Evolutionary conservation across 2,888 invertebrate species (phyloP).

Genomic region (Phania funesta): DNA sequence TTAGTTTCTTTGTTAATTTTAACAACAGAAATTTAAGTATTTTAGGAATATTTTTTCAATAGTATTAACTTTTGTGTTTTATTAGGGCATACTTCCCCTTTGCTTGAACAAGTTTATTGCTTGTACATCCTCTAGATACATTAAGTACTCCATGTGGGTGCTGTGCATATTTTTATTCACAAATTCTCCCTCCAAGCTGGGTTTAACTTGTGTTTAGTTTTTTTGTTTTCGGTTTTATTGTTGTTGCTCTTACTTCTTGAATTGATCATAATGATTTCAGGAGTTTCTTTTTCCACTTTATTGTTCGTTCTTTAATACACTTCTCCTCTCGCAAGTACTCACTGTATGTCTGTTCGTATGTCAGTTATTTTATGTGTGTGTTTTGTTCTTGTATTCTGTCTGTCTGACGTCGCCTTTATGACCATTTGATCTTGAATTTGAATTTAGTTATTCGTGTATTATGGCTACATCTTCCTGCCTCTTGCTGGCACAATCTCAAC

Average conservation of each 20-base stretch:
- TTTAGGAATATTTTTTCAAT: neutral
- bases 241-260: slow-evolving; percentile 4
- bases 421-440: slow-evolving; percentile 67
- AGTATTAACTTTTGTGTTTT: neutral
- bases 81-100: slow-evolving; percentile 3
- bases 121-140: slow-evolving; percentile 57
- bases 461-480: slow-evolving; percentile 42
- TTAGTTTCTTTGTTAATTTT: neutral
- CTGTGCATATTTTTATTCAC: slow-evolving; percentile 62
- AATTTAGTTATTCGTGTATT: slow-evolving; percentile 59
- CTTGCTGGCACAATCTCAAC: slow-evolving; percentile 6
- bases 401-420: slow-evolving; percentile 58
- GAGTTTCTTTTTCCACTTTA: slow-evolving; percentile 18
- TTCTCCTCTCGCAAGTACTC: slow-evolving; percentile 38
- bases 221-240: slow-evolving; percentile 3
- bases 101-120: slow-evolving; percentile 16
- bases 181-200: slow-evolving; percentile 49
- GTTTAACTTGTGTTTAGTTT: slow-evolving; percentile 31
- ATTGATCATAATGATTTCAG: slow-evolving; percentile 57
- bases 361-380: slow-evolving; percentile 15
- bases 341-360: neutral
- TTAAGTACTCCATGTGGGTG: slow-evolving; percentile 60
- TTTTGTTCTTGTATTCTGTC: slow-evolving; percentile 29
- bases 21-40: neutral
- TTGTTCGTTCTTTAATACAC: slow-evolving; percentile 27